Base-by-base conservation (phyloP, 2,797 vertebrate genomes). In the Galaxias olidus region DNA sequence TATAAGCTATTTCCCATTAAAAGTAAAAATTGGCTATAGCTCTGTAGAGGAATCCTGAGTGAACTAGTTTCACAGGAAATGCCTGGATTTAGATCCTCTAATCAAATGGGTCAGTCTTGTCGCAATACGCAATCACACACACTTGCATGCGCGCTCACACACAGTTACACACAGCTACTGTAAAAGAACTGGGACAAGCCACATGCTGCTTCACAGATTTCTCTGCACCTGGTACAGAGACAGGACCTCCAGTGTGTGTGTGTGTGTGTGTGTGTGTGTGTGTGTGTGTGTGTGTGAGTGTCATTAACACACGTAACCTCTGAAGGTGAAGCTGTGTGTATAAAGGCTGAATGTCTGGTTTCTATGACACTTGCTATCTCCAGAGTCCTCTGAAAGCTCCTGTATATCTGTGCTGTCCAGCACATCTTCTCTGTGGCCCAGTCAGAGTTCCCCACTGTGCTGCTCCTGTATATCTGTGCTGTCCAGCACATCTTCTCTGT, bases 21-120 rank as follows among this genome's bases (percentile, higher is more conserved):
- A 30, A 3, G 30, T 30, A 30, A 30, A 30, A 30, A 6, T 30
- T 30, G 30, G 30, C 30, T 30, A 30, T 3, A 30, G 30, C 30
- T 30, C 30, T 30, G 30, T 30, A 30, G 30, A 30, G 30, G 30
- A 30, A 30, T 30, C 30, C 30, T 53, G 60, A 72, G 55, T 84
- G 80, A 84, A 84, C 83, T 80, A 85, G 61, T 84, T 84, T 77
- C 67, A 73, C 41, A 47, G 42, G 77, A 51, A 57, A 80, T 62
- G 71, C 67, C 62, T 76, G 61, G 75, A 79, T 75, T 19, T 58
- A 65, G 75, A 78, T 4, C 54, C 65, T 75, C 66, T 72, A 63
- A 83, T 87, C 84, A 91, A 92, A 90, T 92, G 87, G 91, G 90
- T 91, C 91, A 91, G 74, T 86, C 83, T 89, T 92, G 88, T 89